Percentiles rank a stretch among this genome's conserved stretches.
Conservation (phyloP, 2,888 invertebrate genomes). For the Nomada goodeniana region DNA sequence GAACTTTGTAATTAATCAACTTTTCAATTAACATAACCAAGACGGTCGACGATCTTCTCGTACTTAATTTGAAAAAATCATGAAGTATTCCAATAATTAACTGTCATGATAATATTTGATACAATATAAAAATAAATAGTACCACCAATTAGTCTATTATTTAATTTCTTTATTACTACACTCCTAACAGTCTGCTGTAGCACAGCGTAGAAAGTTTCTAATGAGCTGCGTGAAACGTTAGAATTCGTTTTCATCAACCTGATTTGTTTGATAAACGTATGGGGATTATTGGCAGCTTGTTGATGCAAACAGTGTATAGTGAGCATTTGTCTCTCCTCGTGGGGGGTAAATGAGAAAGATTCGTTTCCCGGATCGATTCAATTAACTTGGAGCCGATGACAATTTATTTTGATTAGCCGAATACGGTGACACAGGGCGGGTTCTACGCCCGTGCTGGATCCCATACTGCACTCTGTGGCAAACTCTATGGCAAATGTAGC, state of each 20-base stretch:
- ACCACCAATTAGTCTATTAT: too few species aligned
- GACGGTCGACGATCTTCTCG: neutral
- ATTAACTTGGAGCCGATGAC: constrained; percentile 69
- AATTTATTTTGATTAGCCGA: constrained; percentile 77
- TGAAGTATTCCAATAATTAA: neutral
- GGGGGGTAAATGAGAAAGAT: constrained; percentile 36
- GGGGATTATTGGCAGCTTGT: constrained; percentile 48
- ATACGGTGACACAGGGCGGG: constrained; percentile 44
- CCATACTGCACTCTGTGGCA: constrained; percentile 61
- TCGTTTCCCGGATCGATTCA: constrained; percentile 67
- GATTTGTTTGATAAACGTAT: constrained; percentile 29
- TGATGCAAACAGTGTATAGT: constrained; percentile 36
- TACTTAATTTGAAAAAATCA: neutral
- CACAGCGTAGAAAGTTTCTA: neutral
- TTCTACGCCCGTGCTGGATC: constrained; percentile 65
- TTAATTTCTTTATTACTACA: too few species aligned
- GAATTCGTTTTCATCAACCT: constrained; percentile 1
- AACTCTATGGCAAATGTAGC: constrained; percentile 72
- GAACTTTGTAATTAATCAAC: constrained; percentile 46
- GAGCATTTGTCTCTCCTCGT: neutral
- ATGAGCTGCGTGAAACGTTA: neutral
- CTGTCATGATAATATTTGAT: too few species aligned
- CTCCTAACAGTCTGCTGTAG: too few species aligned
- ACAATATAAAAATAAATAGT: neutral
- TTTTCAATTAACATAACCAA: constrained; percentile 39